Conservation (phyloP, 2,113 vertebrate genomes). For the Psettodes erumei region DNA sequence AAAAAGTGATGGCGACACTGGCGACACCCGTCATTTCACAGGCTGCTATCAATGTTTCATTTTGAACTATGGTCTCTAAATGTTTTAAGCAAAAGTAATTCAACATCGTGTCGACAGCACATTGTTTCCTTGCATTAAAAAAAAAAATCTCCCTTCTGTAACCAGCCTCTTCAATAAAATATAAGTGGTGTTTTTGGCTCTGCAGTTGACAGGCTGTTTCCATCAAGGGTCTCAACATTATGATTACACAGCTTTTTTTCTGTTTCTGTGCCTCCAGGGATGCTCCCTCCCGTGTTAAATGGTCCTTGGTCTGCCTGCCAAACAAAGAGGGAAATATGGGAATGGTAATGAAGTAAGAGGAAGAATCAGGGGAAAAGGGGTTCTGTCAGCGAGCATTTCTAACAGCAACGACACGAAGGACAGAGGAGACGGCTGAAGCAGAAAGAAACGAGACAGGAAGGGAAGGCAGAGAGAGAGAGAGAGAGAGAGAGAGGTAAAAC, state of each 20-base stretch:
- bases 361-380: constrained; percentile 6
- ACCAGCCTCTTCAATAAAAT: constrained; percentile 11
- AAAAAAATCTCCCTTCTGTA: neutral
- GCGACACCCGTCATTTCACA: neutral
- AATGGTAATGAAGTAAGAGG: constrained; percentile 25
- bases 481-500: neutral
- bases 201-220: neutral
- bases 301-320: constrained; percentile 34
- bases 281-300: constrained; percentile 45
- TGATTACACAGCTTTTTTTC: neutral
- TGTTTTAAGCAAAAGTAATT: neutral
- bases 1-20: too few species aligned
- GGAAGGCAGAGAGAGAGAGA: neutral
- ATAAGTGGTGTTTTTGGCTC: neutral
- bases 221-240: neutral
- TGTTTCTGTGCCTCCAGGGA: constrained; percentile 12
- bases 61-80: neutral
- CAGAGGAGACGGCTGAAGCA: neutral
- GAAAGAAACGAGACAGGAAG: neutral
- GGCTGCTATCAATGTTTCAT: neutral
- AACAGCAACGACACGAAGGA: constrained; percentile 6
- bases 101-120: neutral
- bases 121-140: neutral
- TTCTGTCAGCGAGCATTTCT: constrained; percentile 11
- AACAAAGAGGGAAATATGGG: constrained; percentile 30